A percentile compares a stretch with the other conserved stretches of the same genome.
These are phyloP conservation scores for Eubasilissa regina DNA, from an alignment of 1,140 invertebrate genomes.

Conservation along the genomic window DNA sequence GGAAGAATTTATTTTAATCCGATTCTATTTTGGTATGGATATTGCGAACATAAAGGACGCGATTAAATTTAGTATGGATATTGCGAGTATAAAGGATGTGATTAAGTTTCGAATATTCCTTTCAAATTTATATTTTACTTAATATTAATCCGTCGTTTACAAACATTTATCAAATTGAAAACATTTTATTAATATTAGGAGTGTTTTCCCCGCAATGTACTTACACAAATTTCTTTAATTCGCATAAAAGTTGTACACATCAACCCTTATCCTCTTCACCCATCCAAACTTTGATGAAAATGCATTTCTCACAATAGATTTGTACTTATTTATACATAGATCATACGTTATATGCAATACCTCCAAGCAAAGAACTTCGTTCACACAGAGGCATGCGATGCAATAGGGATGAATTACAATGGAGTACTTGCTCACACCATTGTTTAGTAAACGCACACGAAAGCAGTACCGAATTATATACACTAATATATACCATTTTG, in stretches of 20 bases:
- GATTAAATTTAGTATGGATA: too few species aligned
- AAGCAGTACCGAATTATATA: not conserved
- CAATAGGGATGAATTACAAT: conserved; percentile 38
- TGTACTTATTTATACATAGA: not conserved
- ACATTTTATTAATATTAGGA: too few species aligned
- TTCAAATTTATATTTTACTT: too few species aligned
- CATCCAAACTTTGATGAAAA: conserved; percentile 17
- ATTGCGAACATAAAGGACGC: too few species aligned
- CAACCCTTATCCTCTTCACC: not conserved
- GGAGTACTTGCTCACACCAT: conserved; percentile 2
- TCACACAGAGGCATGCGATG: conserved; percentile 24
- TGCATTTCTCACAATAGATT: conserved; percentile 18
- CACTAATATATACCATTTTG: too few species aligned
- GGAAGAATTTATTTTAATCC: too few species aligned
- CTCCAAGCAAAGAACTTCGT: not conserved
- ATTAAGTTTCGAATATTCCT: too few species aligned
- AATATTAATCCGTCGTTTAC: too few species aligned
- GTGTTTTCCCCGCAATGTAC: not conserved
- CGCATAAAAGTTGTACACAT: not conserved
- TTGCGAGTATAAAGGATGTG: too few species aligned
- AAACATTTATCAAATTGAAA: too few species aligned
- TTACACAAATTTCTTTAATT: not conserved
- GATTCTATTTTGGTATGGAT: too few species aligned
- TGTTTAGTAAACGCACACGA: conserved; percentile 35
- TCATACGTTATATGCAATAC: not conserved